A percentile compares a stretch with the other conserved stretches of the same genome.
Evolutionary conservation across 2,888 invertebrate species (phyloP).

Genomic region (Lymantria monacha): DNA sequence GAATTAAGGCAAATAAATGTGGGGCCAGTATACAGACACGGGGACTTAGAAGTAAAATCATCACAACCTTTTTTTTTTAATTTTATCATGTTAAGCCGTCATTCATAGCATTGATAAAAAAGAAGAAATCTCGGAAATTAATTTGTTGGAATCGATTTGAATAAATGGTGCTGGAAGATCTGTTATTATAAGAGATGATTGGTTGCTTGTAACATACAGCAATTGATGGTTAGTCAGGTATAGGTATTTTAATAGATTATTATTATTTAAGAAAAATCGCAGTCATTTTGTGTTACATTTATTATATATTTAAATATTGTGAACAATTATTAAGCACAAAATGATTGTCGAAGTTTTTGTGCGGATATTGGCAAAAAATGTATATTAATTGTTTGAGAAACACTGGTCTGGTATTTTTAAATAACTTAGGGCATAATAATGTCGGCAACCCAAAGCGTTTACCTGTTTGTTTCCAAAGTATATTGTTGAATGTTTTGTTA

Average conservation of each 20-base stretch:
- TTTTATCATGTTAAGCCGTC: no score
- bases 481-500: conserved; percentile 80
- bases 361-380: conserved; percentile 17
- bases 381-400: conserved; percentile 67
- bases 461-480: conserved; percentile 76
- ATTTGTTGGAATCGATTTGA: conserved; percentile 45
- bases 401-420: conserved; percentile 64
- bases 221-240: conserved; percentile 49
- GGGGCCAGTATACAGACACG: conserved; percentile 65
- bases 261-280: conserved; percentile 48
- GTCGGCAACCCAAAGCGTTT: conserved; percentile 76
- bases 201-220: conserved; percentile 38
- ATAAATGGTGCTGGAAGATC: conserved; percentile 77
- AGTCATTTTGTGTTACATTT: conserved; percentile 45
- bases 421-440: conserved; percentile 71
- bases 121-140: conserved; percentile 32
- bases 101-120: conserved; percentile 32
- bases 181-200: conserved; percentile 55
- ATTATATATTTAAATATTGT: conserved; percentile 14
- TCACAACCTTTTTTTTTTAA: conserved; percentile 32
- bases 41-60: conserved; percentile 25
- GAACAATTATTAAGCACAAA: conserved; percentile 42
- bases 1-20: conserved; percentile 58
- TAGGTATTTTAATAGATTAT: conserved; percentile 46
- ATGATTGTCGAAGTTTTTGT: conserved; percentile 37